Evolutionary conservation across 2,888 invertebrate species (phyloP).

Genomic region (Herminia tarsipennalis): DNA sequence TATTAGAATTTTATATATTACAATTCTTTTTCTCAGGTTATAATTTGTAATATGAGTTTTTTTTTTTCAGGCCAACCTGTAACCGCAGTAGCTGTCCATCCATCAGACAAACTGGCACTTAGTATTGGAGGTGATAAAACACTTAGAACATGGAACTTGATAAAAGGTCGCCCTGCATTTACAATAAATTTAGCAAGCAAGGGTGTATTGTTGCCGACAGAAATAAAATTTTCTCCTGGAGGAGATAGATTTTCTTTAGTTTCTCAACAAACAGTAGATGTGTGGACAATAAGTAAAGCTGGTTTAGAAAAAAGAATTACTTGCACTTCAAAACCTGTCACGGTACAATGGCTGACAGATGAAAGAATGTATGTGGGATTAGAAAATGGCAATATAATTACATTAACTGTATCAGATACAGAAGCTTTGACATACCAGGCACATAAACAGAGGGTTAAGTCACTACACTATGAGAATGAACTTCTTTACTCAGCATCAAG

Average conservation of each 20-base stretch:
- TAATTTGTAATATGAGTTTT: background rate
- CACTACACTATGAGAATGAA: conserved; percentile 83
- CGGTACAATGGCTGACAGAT: conserved; percentile 89
- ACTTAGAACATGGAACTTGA: conserved; percentile 96
- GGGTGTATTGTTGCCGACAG: conserved; percentile 79
- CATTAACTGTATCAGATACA: conserved; percentile 83
- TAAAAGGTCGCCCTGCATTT: conserved; percentile 96
- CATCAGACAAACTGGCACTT: conserved; percentile 94
- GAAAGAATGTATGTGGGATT: conserved; percentile 88
- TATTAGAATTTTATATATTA: too few species aligned
- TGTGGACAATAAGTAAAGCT: conserved; percentile 93
- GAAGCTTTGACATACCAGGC: conserved; percentile 78
- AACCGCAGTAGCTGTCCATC: conserved; percentile 92
- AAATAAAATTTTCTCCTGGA: conserved; percentile 90
- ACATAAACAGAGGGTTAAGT: conserved; percentile 89
- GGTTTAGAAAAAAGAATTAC: conserved; percentile 88
- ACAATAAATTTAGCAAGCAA: conserved; percentile 93
- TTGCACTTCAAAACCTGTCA: conserved; percentile 89
- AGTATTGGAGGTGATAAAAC: conserved; percentile 94
- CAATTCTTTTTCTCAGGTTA: too few species aligned
- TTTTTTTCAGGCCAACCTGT: conserved; percentile 86
- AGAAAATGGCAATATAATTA: conserved; percentile 89
- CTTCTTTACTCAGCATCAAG: conserved; percentile 91
- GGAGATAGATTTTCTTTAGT: conserved; percentile 92
- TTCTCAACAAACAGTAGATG: conserved; percentile 89